phyloP scores from a whole-genome alignment of 2,113 vertebrate species.

The Micronycteris hirsuta region DNA sequence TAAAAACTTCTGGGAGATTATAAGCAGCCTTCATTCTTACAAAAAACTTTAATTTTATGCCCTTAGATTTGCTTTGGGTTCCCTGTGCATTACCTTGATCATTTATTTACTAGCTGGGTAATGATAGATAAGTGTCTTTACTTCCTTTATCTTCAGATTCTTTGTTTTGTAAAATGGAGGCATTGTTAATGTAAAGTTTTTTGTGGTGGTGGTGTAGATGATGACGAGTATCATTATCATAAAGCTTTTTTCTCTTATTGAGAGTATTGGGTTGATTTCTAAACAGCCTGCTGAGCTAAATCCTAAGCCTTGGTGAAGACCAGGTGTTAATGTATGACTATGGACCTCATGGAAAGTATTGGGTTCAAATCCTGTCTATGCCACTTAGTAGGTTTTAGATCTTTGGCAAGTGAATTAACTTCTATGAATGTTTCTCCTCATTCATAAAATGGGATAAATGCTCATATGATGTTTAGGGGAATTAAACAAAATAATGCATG shows the following conservation, averaged over 20 bases:
- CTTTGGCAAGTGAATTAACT: constrained; percentile 17
- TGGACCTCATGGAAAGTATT: not conserved
- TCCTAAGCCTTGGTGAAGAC: not conserved
- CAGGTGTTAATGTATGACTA: not conserved
- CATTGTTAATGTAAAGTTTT: not conserved
- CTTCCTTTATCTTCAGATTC: not conserved
- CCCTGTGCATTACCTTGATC: not conserved
- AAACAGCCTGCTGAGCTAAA: not conserved
- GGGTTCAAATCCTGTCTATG: not conserved
- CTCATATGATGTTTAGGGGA: not conserved
- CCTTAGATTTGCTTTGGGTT: not conserved
- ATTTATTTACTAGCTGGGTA: not conserved
- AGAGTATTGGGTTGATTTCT: not conserved
- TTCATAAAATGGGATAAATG: not conserved
- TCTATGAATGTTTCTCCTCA: not conserved
- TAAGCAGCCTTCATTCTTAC: not conserved
- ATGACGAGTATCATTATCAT: not conserved
- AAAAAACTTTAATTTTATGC: not conserved
- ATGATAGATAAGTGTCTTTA: not conserved
- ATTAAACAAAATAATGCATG: not conserved
- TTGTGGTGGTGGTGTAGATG: not conserved
- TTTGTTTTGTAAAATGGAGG: not conserved
- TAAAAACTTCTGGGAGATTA: not conserved
- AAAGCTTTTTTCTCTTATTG: not conserved
- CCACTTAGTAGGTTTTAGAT: not conserved